These are phyloP conservation scores for Dascillus cervinus DNA, from an alignment of 2,888 invertebrate species.

Conservation along the genomic window DNA sequence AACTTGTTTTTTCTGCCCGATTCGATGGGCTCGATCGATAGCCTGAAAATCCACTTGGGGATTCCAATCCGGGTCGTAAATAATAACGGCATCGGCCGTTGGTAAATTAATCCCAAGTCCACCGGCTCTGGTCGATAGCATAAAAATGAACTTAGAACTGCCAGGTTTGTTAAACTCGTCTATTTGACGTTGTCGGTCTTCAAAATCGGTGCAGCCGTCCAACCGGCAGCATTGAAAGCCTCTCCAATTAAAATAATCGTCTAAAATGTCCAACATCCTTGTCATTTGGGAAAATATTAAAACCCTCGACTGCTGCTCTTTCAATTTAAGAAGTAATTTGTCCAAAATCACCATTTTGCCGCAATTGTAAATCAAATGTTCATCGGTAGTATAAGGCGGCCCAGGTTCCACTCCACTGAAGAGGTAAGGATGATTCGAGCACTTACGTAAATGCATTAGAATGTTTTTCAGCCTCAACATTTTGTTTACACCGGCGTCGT, in stretches of 20 bases:
- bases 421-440: constrained; percentile 97
- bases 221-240: constrained; percentile 74
- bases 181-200: constrained; percentile 90
- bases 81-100: constrained; percentile 94
- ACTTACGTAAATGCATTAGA: constrained; percentile 97
- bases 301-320: constrained; percentile 87
- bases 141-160: constrained; percentile 92
- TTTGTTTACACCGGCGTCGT: constrained; percentile 94
- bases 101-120: constrained; percentile 97
- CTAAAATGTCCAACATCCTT: constrained; percentile 89
- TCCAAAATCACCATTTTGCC: constrained; percentile 96
- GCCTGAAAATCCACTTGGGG: constrained; percentile 97
- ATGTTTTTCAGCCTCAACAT: constrained; percentile 98
- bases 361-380: constrained; percentile 90
- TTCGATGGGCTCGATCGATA: constrained; percentile 98
- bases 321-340: constrained; percentile 83
- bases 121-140: constrained; percentile 97
- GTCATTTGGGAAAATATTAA: constrained; percentile 97
- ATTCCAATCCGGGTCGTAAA: constrained; percentile 99
- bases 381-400: constrained; percentile 95
- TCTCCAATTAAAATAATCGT: constrained; percentile 92
- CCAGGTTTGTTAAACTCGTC: constrained; percentile 89
- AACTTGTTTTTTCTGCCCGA: constrained; percentile 96
- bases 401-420: constrained; percentile 99
- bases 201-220: constrained; percentile 95